These are phyloP conservation scores for Pelagia noctiluca DNA, from an alignment of 30 jellyfish, hydroid and myxozoan genomes.

Conservation along the genomic window DNA sequence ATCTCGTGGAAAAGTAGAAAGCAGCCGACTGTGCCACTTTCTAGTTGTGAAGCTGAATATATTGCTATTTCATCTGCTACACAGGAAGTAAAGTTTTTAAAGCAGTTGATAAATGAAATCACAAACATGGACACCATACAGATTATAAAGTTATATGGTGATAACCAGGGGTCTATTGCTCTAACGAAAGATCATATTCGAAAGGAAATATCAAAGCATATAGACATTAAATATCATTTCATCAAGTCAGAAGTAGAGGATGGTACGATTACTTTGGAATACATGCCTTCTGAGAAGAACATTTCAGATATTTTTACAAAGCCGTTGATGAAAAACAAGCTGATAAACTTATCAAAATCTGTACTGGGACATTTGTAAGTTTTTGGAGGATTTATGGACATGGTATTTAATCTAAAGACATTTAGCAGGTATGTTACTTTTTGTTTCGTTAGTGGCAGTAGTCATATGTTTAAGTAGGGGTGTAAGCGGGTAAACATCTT, in stretches of 20 bases:
- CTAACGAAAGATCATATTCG: not conserved
- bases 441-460: no score
- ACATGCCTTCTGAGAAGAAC: not conserved
- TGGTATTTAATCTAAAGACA: no score
- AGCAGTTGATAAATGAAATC: not conserved
- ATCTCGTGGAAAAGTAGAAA: constrained; percentile 8
- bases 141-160: not conserved
- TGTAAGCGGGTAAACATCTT: no score
- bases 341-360: no score
- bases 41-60: constrained; percentile 1
- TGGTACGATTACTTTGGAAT: not conserved
- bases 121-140: not conserved
- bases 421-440: not conserved
- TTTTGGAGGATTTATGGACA: constrained; percentile 3
- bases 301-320: not conserved
- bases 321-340: no score
- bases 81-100: no score
- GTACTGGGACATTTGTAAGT: no score
- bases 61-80: not conserved
- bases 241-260: not conserved
- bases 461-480: no score
- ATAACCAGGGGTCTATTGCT: constrained; percentile 5
- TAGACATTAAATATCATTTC: constrained; percentile 1
- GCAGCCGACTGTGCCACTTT: not conserved
- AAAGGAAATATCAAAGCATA: not conserved